Evolutionary conservation across 2,113 vertebrate genomes (phyloP).

Genomic region (Lutjanus erythropterus): DNA sequence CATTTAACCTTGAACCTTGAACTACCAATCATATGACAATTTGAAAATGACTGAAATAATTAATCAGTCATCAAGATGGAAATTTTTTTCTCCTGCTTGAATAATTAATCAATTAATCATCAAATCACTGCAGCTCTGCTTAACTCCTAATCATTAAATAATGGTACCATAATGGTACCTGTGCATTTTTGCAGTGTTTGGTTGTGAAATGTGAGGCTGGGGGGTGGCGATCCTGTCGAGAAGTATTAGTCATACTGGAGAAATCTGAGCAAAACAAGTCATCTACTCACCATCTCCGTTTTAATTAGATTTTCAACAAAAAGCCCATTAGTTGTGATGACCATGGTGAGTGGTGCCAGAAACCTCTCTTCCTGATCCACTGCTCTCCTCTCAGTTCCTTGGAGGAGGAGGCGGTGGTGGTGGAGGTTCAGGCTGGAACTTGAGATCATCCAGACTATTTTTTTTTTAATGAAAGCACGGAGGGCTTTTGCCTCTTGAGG

Average conservation of each 20-base stretch:
- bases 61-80: too few species aligned
- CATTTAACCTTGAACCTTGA: too few species aligned
- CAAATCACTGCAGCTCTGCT: too few species aligned
- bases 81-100: too few species aligned
- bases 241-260: conserved; percentile 51
- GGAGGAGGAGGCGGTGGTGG: conserved; percentile 9
- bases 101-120: too few species aligned
- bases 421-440: not conserved
- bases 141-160: too few species aligned
- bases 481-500: not conserved
- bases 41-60: too few species aligned
- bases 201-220: not conserved
- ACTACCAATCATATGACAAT: too few species aligned
- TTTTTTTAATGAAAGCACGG: not conserved
- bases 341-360: conserved; percentile 45
- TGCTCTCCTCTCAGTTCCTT: conserved; percentile 14
- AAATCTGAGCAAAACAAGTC: conserved; percentile 59
- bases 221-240: not conserved
- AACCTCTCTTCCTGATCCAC: conserved; percentile 33
- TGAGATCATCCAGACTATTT: conserved; percentile 1
- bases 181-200: not conserved
- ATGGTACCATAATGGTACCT: not conserved
- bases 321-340: conserved; percentile 65
- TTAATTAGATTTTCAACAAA: conserved; percentile 58
- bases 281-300: conserved; percentile 59